Conservation (phyloP, 2,888 invertebrate species). For the Chalcosyrphus nemorum region DNA sequence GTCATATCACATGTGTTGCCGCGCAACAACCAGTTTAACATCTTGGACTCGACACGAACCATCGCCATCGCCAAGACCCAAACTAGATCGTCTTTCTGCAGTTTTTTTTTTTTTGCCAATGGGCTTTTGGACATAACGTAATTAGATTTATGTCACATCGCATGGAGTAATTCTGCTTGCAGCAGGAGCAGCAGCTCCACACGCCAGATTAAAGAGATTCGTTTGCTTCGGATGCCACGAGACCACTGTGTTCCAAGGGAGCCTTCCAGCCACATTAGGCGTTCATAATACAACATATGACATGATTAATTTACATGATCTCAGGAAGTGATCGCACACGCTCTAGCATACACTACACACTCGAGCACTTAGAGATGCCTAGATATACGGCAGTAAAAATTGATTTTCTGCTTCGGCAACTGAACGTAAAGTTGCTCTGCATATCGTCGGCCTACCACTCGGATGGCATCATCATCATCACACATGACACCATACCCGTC, state of each 20-base stretch:
- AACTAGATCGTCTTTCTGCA: not conserved
- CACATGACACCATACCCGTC: constrained; percentile 19
- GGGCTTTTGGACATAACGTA: constrained; percentile 63
- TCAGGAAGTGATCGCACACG: constrained; percentile 70
- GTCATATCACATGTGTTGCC: constrained; percentile 58
- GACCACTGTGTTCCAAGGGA: constrained; percentile 20
- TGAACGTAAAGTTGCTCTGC: constrained; percentile 59
- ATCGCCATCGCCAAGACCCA: constrained; percentile 38
- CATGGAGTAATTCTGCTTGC: constrained; percentile 39
- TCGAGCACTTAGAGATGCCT: constrained; percentile 39
- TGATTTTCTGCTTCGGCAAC: constrained; percentile 72
- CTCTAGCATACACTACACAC: constrained; percentile 23
- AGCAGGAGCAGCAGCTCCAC: constrained; percentile 19
- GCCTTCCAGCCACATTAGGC: constrained; percentile 72
- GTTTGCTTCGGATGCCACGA: constrained; percentile 24
- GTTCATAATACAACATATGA: constrained; percentile 71
- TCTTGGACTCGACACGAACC: constrained; percentile 58
- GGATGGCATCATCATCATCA: constrained; percentile 6
- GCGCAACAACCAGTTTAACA: constrained; percentile 58
- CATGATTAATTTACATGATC: constrained; percentile 73
- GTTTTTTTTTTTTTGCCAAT: constrained; percentile 15
- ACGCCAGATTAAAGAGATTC: constrained; percentile 46
- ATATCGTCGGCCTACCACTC: constrained; percentile 28
- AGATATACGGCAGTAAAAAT: constrained; percentile 65
- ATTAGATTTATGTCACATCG: constrained; percentile 73